These are phyloP conservation scores for Limulus polyphemus DNA, from an alignment of 2,888 invertebrate genomes.

Conservation along the genomic window DNA sequence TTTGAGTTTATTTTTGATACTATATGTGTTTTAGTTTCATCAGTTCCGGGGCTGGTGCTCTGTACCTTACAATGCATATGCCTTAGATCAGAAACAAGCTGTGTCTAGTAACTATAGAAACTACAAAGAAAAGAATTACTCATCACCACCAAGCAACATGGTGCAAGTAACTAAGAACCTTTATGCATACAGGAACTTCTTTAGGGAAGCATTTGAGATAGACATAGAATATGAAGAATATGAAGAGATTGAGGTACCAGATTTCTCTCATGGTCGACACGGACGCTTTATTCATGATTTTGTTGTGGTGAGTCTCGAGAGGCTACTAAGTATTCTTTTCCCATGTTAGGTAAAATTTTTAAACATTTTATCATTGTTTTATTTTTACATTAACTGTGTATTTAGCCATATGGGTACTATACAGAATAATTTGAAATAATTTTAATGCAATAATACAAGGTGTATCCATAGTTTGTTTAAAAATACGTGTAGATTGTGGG, in stretches of 20 bases:
- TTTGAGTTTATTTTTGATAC: too few relatives aligned
- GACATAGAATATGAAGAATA: conserved; percentile 55
- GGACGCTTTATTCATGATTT: conserved; percentile 90
- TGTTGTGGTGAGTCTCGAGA: conserved; percentile 45
- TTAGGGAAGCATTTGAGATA: conserved; percentile 70
- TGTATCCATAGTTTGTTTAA: neutral
- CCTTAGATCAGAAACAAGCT: too few relatives aligned
- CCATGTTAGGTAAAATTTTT: too few relatives aligned
- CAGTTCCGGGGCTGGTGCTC: conserved; percentile 56
- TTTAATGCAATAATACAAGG: neutral
- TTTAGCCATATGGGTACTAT: too few relatives aligned
- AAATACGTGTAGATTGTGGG: neutral
- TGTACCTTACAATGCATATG: conserved; percentile 43
- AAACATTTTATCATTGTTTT: too few relatives aligned
- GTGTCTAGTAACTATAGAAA: too few relatives aligned
- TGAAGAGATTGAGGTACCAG: conserved; percentile 74
- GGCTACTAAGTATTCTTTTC: too few relatives aligned
- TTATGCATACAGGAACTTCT: conserved; percentile 35
- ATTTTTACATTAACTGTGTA: too few relatives aligned
- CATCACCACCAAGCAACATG: too few relatives aligned
- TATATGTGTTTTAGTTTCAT: conserved; percentile 38
- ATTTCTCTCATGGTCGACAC: conserved; percentile 63
- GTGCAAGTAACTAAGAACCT: too few relatives aligned
- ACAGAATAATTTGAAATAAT: too few relatives aligned
- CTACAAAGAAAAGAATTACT: too few relatives aligned